Base-by-base conservation (phyloP, 2,888 invertebrate genomes). In the Cyrtodaria siliqua region DNA sequence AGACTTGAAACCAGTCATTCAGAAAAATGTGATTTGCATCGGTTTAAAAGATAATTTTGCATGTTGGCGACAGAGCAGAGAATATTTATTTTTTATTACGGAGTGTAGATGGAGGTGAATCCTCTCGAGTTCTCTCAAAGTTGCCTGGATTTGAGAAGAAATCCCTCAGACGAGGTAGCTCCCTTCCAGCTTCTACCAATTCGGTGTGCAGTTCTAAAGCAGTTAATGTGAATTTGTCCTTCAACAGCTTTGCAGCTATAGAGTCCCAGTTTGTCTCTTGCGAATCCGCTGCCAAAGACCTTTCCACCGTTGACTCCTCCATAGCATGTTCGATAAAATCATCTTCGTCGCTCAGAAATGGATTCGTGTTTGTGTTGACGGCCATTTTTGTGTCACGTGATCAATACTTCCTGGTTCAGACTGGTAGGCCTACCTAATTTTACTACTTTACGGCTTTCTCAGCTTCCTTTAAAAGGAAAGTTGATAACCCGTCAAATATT, bases 141-240 rank as follows among this genome's bases (percentile, higher is more conserved):
- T 97, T 97, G 78, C 95, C 96, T 50, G 97, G 97, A 93, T 97
- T 97, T 0, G 97, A 96, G 93, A 97, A 97, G 90, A 96, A 97
- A 92, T 97, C 97, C 87, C 95, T 95, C 8, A 97, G 93, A 87
- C 96, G 94, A 9, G 96, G 95, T 50, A 97, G 92, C 93, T 97
- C 97, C 89, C 95, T 95, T 20, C 97, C 97, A 69, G 95, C 95
- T 93, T 97, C 97, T 16, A 96, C 95, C 67, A 97, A 94, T 93
- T 97, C 97, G 4, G 96, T 96, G 89, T 97, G 96, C 38, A 97
- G 93, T 92, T 97, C 97, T 80, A 97, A 93, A 12, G 97, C 97
- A 55, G 97, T 96, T 77, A 97, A 94, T 84, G 96, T 94, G 83
- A 96, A 95, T 90, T 95, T 95, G 87, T 97, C 96, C 87, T 95